These are phyloP conservation scores for Mus minutoides DNA, from an alignment of 2,797 vertebrate species.

Conservation along the genomic window DNA sequence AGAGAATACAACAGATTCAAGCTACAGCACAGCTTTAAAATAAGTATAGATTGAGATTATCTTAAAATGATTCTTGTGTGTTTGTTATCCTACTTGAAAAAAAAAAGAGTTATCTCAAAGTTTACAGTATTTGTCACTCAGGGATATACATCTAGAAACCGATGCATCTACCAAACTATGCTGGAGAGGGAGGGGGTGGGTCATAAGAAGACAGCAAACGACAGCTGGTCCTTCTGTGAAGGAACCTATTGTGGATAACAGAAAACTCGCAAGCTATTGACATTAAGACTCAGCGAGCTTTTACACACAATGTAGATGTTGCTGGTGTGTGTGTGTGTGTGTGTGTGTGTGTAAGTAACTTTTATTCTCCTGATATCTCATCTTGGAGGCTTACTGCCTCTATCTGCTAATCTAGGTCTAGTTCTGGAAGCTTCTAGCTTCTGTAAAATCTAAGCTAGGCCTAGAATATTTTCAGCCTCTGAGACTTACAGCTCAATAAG, in stretches of 20 bases:
- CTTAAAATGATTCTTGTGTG: neutral
- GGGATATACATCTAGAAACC: neutral
- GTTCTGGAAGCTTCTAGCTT: too few species aligned
- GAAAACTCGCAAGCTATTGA: neutral
- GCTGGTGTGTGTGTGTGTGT: neutral
- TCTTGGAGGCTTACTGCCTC: too few species aligned
- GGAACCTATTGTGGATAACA: neutral
- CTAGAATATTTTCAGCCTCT: too few species aligned
- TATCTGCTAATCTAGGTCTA: too few species aligned
- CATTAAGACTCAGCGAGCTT: neutral
- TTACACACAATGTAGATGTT: neutral
- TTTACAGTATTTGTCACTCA: neutral
- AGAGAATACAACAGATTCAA: neutral
- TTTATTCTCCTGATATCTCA: too few species aligned
- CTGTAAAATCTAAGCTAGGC: too few species aligned
- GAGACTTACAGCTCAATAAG: too few species aligned
- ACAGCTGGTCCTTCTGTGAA: neutral
- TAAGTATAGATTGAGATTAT: slow-evolving; percentile 14
- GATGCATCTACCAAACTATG: neutral
- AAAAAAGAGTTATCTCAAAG: neutral
- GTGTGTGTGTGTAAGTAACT: neutral
- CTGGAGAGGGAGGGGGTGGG: neutral
- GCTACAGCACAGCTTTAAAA: neutral
- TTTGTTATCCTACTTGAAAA: neutral
- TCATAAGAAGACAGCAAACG: neutral